phyloP scores from a whole-genome alignment of 1,140 invertebrate genomes.

The Leptonema lineaticorne region DNA sequence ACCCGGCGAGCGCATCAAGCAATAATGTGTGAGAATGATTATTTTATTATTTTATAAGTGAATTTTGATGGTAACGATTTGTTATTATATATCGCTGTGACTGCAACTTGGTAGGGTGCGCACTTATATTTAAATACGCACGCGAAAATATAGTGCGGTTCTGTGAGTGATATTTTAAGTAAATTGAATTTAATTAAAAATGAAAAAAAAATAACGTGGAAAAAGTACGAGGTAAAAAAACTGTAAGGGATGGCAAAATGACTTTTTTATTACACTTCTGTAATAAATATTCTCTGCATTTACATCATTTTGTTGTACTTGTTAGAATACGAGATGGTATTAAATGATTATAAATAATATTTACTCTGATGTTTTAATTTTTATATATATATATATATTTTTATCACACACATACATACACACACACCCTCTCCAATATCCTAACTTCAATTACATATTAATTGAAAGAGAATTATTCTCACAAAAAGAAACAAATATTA shows the following conservation, averaged over 20 bases:
- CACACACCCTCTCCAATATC: too few relatives aligned
- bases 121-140: conserved; percentile 17
- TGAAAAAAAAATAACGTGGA: conserved; percentile 18
- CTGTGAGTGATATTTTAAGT: conserved; percentile 30
- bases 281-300: conserved; percentile 36
- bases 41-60: conserved; percentile 23
- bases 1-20: conserved; percentile 22
- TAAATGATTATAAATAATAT: not conserved
- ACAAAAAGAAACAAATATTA: too few relatives aligned
- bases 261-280: conserved; percentile 40
- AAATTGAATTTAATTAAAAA: conserved; percentile 21
- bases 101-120: conserved; percentile 39
- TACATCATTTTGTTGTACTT: conserved; percentile 27
- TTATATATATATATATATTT: too few relatives aligned
- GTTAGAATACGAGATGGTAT: conserved; percentile 22
- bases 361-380: not conserved
- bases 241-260: conserved; percentile 42
- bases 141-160: conserved; percentile 26
- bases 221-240: too few relatives aligned
- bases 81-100: conserved; percentile 40
- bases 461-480: too few relatives aligned
- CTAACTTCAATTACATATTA: too few relatives aligned
- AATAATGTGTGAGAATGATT: conserved; percentile 24
- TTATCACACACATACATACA: too few relatives aligned
- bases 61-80: conserved; percentile 39